These are phyloP conservation scores for Bos taurus DNA, from an alignment of 2,113 vertebrate genomes.

Conservation along the genomic window ARS-UCD2.0 NC_037333.1:67348001-67348500, in stretches of 20 bases:
- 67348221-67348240: not conserved
- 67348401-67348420: not conserved
- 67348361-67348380: conserved; percentile 33
- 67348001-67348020: not conserved
- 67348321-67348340: not conserved
- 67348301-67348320: conserved; percentile 3
- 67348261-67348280: not conserved
- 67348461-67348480: conserved; percentile 17
- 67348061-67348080: conserved; percentile 20
- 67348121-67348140: not conserved
- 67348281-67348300: conserved; percentile 29
- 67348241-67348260: not conserved
- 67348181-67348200: not conserved
- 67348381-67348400: conserved; percentile 42
- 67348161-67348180: conserved; percentile 32
- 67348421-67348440: conserved; percentile 43
- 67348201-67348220: not conserved
- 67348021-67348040: not conserved
- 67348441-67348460: not conserved
- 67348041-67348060: not conserved
- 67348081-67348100: conserved; percentile 8
- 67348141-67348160: conserved; percentile 22
- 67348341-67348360: not conserved
- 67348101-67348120: not conserved
- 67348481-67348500: conserved; percentile 52